Evolutionary conservation across 2,113 vertebrate species (phyloP).

Genomic region (Prinia subflava): DNA sequence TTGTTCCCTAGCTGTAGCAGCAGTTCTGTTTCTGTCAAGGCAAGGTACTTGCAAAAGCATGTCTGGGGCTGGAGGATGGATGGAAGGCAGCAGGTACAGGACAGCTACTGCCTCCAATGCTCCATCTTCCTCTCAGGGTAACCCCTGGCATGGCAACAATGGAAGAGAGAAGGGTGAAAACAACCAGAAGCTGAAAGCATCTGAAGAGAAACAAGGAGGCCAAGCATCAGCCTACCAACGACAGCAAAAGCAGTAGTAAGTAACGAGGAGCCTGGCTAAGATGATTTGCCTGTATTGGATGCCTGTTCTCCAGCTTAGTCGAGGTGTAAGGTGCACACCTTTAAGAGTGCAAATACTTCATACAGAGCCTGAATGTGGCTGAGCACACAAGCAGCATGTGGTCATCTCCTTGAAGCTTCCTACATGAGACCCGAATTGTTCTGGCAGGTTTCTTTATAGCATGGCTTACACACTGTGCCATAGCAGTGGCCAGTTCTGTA

Average conservation of each 20-base stretch:
- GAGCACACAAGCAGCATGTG: not conserved
- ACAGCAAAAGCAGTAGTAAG: not conserved
- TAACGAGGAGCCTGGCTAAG: not conserved
- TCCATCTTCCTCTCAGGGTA: not conserved
- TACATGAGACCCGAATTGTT: fast-evolving
- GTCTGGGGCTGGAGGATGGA: not conserved
- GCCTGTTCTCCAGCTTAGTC: not conserved
- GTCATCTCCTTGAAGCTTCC: not conserved
- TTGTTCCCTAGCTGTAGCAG: not conserved
- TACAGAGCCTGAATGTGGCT: not conserved
- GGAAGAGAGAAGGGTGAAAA: not conserved
- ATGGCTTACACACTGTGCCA: fast-evolving
- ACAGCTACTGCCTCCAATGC: not conserved
- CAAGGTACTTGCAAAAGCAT: not conserved
- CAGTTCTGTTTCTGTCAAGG: not conserved
- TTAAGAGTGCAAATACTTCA: not conserved
- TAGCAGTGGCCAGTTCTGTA: not conserved
- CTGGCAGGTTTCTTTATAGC: not conserved
- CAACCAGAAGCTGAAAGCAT: not conserved
- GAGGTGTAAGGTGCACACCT: not conserved
- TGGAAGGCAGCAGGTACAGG: not conserved
- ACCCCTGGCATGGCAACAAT: not conserved
- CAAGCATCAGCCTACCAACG: not conserved
- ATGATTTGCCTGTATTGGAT: fast-evolving
- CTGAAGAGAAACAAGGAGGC: not conserved